phyloP scores from a whole-genome alignment of 2,888 invertebrate species.

The Eumerus sabulonum region DNA sequence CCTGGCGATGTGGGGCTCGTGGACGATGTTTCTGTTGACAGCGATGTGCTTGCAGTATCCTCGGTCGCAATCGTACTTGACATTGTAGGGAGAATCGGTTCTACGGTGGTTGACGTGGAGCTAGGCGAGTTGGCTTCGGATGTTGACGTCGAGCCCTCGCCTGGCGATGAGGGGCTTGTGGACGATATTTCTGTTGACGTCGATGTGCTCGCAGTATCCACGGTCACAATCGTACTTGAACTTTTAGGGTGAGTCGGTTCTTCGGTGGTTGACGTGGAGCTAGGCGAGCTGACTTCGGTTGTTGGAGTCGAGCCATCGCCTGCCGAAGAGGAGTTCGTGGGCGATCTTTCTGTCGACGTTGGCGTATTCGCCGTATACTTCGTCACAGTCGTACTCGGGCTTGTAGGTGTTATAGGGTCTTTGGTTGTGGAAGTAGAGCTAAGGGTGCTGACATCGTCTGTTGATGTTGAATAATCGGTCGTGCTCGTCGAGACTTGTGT shows the following conservation, averaged over 20 bases:
- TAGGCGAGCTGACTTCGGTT: not conserved
- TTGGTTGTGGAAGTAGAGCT: not conserved
- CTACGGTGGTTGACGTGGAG: too few species aligned
- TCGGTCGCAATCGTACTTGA: too few species aligned
- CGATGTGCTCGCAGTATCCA: not conserved
- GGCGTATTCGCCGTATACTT: not conserved
- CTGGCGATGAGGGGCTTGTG: not conserved
- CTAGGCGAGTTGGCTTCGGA: too few species aligned
- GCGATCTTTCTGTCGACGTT: not conserved
- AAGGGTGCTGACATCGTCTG: not conserved
- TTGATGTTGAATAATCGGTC: not conserved
- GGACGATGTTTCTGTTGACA: too few species aligned
- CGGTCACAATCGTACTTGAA: not conserved
- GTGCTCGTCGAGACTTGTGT: not conserved
- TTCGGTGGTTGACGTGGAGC: not conserved
- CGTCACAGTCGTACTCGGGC: not conserved
- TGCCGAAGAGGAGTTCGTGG: not conserved
- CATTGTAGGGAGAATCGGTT: too few species aligned
- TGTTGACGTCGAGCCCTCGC: too few species aligned
- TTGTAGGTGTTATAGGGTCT: not conserved
- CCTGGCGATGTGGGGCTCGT: too few species aligned
- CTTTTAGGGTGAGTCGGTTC: too few species aligned
- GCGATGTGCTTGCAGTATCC: too few species aligned
- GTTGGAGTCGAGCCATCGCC: not conserved
- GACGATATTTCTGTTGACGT: conserved; percentile 2